phyloP scores from a whole-genome alignment of 2,113 vertebrate genomes.

The Ceyx margarethae region DNA sequence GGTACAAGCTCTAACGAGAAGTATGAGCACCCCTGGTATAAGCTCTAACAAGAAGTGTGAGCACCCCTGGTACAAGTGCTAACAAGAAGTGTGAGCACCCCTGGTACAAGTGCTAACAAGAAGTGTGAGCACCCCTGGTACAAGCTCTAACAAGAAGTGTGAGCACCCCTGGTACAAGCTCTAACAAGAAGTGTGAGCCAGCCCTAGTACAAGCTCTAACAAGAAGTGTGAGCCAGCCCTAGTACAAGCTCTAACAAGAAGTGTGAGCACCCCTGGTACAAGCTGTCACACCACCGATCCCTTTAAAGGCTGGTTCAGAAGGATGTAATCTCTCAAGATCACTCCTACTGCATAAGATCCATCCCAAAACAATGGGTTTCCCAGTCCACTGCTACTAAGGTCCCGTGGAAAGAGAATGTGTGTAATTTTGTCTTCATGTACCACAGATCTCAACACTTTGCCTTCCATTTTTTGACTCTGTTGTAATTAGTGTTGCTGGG shows the following conservation, averaged over 20 bases:
- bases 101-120: background rate
- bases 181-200: background rate
- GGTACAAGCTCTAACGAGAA: too few species aligned
- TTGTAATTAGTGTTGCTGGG: background rate
- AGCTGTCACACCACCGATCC: rapidly evolving
- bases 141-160: too few species aligned
- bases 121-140: constrained; percentile 10
- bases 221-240: background rate
- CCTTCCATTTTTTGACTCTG: background rate
- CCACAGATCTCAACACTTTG: background rate
- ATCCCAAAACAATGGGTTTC: background rate
- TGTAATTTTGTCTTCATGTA: background rate
- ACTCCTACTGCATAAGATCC: background rate
- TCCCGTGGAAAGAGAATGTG: background rate
- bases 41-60: background rate
- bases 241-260: background rate
- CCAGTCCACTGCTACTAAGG: too few species aligned
- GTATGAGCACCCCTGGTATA: constrained; percentile 1
- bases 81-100: background rate
- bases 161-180: too few species aligned
- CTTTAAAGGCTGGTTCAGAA: rapidly evolving
- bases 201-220: too few species aligned
- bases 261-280: background rate
- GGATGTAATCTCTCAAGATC: rapidly evolving
- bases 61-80: background rate